Conservation (phyloP, 2,888 invertebrate genomes). For the Axea sp. region DNA sequence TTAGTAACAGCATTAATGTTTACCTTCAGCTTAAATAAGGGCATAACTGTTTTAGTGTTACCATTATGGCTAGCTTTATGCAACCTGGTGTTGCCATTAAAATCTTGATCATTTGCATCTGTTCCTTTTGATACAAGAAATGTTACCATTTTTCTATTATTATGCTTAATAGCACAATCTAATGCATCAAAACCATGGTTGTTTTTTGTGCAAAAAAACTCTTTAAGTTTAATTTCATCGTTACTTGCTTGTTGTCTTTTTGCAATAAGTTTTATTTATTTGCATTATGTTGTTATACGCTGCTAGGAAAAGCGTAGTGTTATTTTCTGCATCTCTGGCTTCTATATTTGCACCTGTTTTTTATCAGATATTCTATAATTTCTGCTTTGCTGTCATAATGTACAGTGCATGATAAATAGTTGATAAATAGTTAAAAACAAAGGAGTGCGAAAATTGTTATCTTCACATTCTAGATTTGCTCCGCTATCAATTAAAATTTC, state of each 20-base stretch:
- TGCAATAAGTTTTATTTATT: constrained; percentile 5
- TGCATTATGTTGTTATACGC: constrained; percentile 8
- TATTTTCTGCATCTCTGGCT: constrained; percentile 7
- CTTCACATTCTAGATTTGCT: constrained; percentile 8
- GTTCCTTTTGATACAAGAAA: constrained; percentile 8
- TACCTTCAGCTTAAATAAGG: constrained; percentile 4
- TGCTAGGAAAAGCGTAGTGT: constrained; percentile 7
- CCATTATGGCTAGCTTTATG: constrained; percentile 10
- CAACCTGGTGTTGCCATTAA: constrained; percentile 4
- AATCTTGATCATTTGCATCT: constrained; percentile 10
- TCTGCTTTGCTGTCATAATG: constrained; percentile 7
- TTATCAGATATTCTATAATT: constrained; percentile 10
- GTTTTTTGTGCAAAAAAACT: constrained; percentile 10
- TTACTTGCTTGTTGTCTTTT: constrained; percentile 5
- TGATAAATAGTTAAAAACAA: constrained; percentile 8
- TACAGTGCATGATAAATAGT: too few species aligned
- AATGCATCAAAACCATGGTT: constrained; percentile 8
- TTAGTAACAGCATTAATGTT: constrained; percentile 10
- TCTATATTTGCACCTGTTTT: constrained; percentile 8
- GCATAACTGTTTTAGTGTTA: constrained; percentile 7
- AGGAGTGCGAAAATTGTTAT: constrained; percentile 7
- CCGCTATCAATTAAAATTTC: constrained; percentile 7
- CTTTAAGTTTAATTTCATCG: constrained; percentile 7
- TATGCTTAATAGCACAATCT: constrained; percentile 7
- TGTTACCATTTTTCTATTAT: constrained; percentile 8